Base-by-base conservation (phyloP, 2,797 vertebrate species). In the Perodicticus potto region DNA sequence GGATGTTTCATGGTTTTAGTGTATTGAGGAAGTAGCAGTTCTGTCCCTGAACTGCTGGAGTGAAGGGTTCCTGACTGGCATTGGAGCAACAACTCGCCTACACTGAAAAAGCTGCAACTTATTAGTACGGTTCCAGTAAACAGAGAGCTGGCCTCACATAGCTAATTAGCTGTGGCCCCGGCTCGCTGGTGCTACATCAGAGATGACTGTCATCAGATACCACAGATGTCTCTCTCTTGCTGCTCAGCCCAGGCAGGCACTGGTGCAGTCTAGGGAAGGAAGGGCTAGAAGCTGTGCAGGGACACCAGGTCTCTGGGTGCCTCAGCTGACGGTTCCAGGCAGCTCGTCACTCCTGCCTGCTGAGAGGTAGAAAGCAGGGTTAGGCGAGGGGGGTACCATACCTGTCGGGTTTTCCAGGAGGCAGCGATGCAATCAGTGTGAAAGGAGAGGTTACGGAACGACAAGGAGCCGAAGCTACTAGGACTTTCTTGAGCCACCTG, bases 341-440 rank as follows among this genome's bases (percentile, higher is more conserved):
- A 93, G 96, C 93, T 94, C 85, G 2, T 91, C 83, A 55, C 25
- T 94, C 70, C 90, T 93, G 93, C 91, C 96, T 97, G 89, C 91
- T 88, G 97, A 23, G 86, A 94, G 83, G 67, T 78, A 93, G 87
- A 34, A 19, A 82, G 82, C 92, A 63, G 96, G 95, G 95, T 97
- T 95, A 97, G 96, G 95, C 94, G 12, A 88, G 95, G 95, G 92
- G 86, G 95, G 95, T 53, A 85, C 95, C 97, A 86, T 97, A 94
- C 83, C 96, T 97, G 92, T 96, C 97, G 94, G 89, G 93, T 87
- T 93, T 91, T 92, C 0, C 20, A 92, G 87, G 95, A 94, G 95
- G 97, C 83, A 97, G 96, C 92, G 97, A 95, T 94, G 92, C 86
- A 95, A 96, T 97, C 95, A 91, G 59, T 93, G 81, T 97, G 94